Evolutionary conservation across 2,113 vertebrate genomes (phyloP), one percentile per base, ranked within the genome.

Genomic region (Odontophorus gujanensis): DNA sequence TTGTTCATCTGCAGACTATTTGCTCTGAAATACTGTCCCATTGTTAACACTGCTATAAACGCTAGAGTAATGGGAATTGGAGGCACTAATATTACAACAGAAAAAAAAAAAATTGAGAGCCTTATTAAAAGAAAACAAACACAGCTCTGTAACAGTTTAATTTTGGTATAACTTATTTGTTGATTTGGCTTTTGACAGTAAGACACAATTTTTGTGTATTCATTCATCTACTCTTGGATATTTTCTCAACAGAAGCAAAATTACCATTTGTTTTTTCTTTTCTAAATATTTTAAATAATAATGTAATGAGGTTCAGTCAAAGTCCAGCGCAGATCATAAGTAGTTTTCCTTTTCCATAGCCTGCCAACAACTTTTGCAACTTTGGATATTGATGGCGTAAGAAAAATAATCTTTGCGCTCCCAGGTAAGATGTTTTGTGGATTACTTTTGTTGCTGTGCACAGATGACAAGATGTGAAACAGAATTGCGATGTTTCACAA

Each of bases 331-430:
- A 86, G 47, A 30, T 77, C 88, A 58, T 92, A 87, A 94, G 74
- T 66, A 74, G 11, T 16, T 73, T 96, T 81, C 53, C 75, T 97
- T 94, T 96, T 81, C 67, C 94, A 43, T 93, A 99, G 99, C 96
- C 97, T 99, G 93, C 99, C 99, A 96, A 99, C 99, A 95, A 99
- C 99, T 93, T 99, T 99, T 98, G 99, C 99, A 96, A 99, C 99
- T 92, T 97, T 99, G 98, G 99, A 99, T 97, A 99, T 98, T 89
- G 99, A 99, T 48, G 99, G 99, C 42, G 98, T 99, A 98, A 98
- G 99, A 96, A 99, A 99, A 98, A 98, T 99, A 91, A 99, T 99
- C 96, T 99, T 99, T 98, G 99, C 99, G 11, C 98, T 99, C 97
- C 99, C 99, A 99, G 99, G 99, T 99, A 98, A 98, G 97, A 87